A percentile compares a stretch with the other conserved stretches of the same genome.
phyloP scores from a whole-genome alignment of 2,113 vertebrate genomes.

The Sigmodon hispidus region DNA sequence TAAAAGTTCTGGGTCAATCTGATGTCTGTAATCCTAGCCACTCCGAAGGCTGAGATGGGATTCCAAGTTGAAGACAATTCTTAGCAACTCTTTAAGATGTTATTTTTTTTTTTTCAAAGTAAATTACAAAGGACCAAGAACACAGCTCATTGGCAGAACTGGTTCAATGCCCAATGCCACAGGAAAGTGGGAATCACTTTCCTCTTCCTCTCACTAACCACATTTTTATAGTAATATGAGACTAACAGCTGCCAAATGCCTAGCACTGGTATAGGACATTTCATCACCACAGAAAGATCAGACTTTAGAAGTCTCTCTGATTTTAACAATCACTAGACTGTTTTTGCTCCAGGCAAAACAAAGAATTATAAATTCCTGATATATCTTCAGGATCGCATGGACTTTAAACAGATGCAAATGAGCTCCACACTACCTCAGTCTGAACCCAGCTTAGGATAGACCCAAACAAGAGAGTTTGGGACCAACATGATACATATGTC shows the following conservation, averaged over 20 bases:
- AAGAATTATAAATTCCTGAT: constrained; percentile 16
- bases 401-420: constrained; percentile 45
- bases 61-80: not conserved
- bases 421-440: not conserved
- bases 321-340: constrained; percentile 15
- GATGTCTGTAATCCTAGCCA: not conserved
- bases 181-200: not conserved
- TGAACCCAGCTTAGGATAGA: not conserved
- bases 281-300: not conserved
- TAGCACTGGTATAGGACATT: not conserved
- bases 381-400: not conserved
- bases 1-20: not conserved
- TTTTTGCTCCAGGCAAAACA: not conserved
- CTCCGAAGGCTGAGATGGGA: not conserved
- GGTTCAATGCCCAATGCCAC: not conserved
- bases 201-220: not conserved
- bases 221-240: not conserved
- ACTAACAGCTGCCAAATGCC: not conserved
- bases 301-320: not conserved
- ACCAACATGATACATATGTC: not conserved
- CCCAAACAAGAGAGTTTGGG: constrained; percentile 7
- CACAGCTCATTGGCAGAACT: not conserved
- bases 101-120: not conserved
- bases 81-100: not conserved
- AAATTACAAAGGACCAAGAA: not conserved